Evolutionary conservation across 2,113 vertebrate genomes (phyloP).

Genomic region (Pandion haliaetus): DNA sequence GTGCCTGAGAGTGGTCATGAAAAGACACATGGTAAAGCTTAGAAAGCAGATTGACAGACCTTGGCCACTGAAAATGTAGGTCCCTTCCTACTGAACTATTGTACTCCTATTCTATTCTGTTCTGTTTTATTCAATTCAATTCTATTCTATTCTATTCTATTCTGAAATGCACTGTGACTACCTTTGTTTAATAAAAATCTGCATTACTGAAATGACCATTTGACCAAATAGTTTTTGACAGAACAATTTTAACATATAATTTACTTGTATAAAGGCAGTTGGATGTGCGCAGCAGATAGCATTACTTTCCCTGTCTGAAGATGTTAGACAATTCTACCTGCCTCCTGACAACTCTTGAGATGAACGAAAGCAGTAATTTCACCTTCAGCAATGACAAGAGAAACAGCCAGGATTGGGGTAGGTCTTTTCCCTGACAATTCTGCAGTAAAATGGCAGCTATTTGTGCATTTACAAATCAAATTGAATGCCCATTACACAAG

Average conservation of each 20-base stretch:
- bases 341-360: background rate
- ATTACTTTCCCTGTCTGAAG: background rate
- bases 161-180: background rate
- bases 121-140: background rate
- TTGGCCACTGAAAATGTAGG: background rate
- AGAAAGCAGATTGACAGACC: background rate
- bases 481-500: background rate
- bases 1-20: background rate
- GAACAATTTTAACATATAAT: background rate
- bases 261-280: background rate
- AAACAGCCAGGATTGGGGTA: background rate
- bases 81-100: background rate
- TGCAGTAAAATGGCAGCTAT: background rate
- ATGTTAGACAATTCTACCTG: background rate
- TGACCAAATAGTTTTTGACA: background rate
- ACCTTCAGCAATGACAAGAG: background rate
- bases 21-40: background rate
- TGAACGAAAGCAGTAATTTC: background rate
- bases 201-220: background rate
- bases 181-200: background rate
- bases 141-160: background rate
- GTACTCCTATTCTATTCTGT: background rate
- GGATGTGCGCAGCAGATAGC: background rate
- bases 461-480: conserved; percentile 3
- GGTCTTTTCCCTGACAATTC: background rate